phyloP scores from a whole-genome alignment of 2,888 invertebrate genomes.

The Loripinus fragilis region DNA sequence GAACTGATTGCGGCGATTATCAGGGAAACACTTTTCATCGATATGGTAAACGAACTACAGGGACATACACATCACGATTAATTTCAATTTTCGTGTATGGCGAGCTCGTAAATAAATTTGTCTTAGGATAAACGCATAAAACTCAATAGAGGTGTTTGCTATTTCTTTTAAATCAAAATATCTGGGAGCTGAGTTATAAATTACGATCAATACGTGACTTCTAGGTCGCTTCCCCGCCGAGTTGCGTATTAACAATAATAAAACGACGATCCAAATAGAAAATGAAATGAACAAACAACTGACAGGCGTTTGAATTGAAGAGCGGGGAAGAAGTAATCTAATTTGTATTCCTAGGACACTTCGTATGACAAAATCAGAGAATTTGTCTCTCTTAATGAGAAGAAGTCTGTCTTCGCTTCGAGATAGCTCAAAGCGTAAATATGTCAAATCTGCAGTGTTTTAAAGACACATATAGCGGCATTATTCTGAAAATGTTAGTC shows the following conservation, averaged over 20 bases:
- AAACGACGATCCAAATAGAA: constrained; percentile 29
- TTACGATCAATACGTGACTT: constrained; percentile 22
- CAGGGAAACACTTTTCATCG: constrained; percentile 13
- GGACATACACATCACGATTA: constrained; percentile 20
- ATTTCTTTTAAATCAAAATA: constrained; percentile 21
- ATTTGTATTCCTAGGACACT: constrained; percentile 23
- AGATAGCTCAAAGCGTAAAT: constrained; percentile 21
- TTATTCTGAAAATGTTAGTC: constrained; percentile 3
- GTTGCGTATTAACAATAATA: constrained; percentile 25
- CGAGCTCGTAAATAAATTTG: constrained; percentile 24
- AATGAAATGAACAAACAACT: constrained; percentile 32
- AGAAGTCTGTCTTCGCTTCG: constrained; percentile 3
- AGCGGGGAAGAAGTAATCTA: constrained; percentile 22
- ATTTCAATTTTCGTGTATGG: constrained; percentile 24
- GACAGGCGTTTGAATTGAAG: constrained; percentile 19
- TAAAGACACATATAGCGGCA: constrained; percentile 10
- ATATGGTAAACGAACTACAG: constrained; percentile 17
- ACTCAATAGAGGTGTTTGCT: constrained; percentile 22
- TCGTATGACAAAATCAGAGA: constrained; percentile 20
- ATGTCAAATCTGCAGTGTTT: constrained; percentile 17
- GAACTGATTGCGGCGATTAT: constrained; percentile 18
- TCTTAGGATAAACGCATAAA: constrained; percentile 15
- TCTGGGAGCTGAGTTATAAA: constrained; percentile 16
- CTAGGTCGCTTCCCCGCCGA: constrained; percentile 16
- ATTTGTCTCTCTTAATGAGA: constrained; percentile 20